These are phyloP conservation scores for Tholera decimalis DNA, from an alignment of 2,888 invertebrate species.

Conservation along the genomic window DNA sequence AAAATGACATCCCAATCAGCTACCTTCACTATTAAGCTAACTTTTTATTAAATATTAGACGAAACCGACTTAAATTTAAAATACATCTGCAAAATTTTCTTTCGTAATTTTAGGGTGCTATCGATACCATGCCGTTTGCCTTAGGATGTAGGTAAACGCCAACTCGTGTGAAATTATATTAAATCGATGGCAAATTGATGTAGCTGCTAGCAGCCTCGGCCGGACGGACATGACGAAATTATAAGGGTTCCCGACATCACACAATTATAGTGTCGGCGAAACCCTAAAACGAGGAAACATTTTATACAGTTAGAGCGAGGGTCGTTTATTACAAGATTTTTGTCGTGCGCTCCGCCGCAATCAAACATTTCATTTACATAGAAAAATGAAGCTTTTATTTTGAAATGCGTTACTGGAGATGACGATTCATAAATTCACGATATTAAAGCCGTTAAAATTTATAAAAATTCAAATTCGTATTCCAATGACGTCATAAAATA, in stretches of 20 bases:
- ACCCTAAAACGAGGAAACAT: conserved; percentile 53
- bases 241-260: conserved; percentile 48
- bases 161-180: conserved; percentile 62
- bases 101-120: neutral
- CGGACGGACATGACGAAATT: conserved; percentile 54
- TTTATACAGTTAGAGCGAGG: conserved; percentile 55
- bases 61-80: neutral
- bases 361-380: conserved; percentile 65
- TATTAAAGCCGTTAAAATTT: conserved; percentile 58
- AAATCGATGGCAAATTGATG: conserved; percentile 49
- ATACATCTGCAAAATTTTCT: neutral
- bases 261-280: conserved; percentile 60
- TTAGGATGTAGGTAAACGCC: conserved; percentile 59
- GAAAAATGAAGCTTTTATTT: conserved; percentile 59
- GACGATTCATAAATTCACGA: conserved; percentile 61
- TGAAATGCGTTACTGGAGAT: conserved; percentile 45
- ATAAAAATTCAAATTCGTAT: conserved; percentile 52
- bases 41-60: neutral
- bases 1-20: neutral
- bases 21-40: neutral
- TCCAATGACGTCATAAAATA: conserved; percentile 47
- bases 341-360: conserved; percentile 62
- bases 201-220: conserved; percentile 28
- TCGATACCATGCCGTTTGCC: conserved; percentile 29
- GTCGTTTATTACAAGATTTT: conserved; percentile 66